A percentile compares a stretch with the other conserved stretches of the same genome.
Conservation (phyloP, 2,888 invertebrate species). For the Epirrita christyi region DNA sequence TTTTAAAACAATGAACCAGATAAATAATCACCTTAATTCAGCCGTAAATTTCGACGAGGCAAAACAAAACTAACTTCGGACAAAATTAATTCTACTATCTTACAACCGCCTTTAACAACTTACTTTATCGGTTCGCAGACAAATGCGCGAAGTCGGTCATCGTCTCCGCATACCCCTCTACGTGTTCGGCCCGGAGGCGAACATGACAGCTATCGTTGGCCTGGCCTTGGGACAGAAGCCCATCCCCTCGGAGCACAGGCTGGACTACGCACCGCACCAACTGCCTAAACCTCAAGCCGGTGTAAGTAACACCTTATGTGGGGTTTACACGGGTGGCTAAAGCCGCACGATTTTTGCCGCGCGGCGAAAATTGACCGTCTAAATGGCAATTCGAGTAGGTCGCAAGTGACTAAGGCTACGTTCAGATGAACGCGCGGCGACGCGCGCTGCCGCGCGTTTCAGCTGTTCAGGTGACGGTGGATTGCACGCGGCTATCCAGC, state of each 20-base stretch:
- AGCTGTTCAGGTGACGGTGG: too few relatives aligned
- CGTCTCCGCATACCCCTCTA: conserved; percentile 95
- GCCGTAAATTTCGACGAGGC: too few relatives aligned
- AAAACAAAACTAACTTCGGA: too few relatives aligned
- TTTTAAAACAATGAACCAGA: too few relatives aligned
- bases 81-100: too few relatives aligned
- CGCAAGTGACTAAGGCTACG: conserved; percentile 6
- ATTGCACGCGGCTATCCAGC: too few relatives aligned
- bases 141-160: conserved; percentile 95
- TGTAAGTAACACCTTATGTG: conserved; percentile 48
- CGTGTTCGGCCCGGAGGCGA: conserved; percentile 99
- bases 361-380: conserved; percentile 46
- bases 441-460: too few relatives aligned
- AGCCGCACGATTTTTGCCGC: conserved; percentile 49
- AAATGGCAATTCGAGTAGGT: conserved; percentile 46
- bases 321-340: conserved; percentile 50
- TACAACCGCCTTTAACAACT: too few relatives aligned
- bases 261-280: conserved; percentile 80
- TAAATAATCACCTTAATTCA: too few relatives aligned
- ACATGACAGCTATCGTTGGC: conserved; percentile 99
- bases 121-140: conserved; percentile 64
- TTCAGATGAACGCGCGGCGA: too few relatives aligned
- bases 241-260: conserved; percentile 89
- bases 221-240: conserved; percentile 97
- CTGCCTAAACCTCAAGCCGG: conserved; percentile 65